A percentile compares a stretch with the other conserved stretches of the same genome.
These are phyloP conservation scores for Tyria jacobaeae DNA, from an alignment of 2,888 invertebrate genomes.

Conservation along the genomic window DNA sequence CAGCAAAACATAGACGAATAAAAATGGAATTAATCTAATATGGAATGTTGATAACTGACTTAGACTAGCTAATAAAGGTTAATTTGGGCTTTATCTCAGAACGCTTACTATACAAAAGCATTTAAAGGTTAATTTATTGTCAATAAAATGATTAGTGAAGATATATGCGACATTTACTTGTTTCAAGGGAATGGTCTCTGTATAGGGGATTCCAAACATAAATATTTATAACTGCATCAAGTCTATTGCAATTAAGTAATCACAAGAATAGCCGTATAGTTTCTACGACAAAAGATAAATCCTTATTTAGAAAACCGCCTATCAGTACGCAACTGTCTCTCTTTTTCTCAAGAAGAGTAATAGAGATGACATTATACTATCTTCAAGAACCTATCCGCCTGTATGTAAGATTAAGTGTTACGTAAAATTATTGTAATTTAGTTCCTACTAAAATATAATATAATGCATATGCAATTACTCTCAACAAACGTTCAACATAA, in stretches of 20 bases:
- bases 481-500: not conserved
- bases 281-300: not conserved
- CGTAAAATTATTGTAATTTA: conserved; percentile 1
- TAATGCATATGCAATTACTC: not conserved
- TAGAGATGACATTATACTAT: not conserved
- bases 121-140: not conserved
- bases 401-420: not conserved
- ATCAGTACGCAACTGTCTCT: not conserved
- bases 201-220: not conserved
- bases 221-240: not conserved
- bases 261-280: not conserved
- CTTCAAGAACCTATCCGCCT: not conserved
- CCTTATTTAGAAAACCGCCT: not conserved
- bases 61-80: no score
- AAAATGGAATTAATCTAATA: no score
- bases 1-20: no score
- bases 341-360: not conserved
- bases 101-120: not conserved
- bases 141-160: not conserved
- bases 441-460: not conserved
- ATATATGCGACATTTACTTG: not conserved
- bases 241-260: not conserved
- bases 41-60: not conserved
- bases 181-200: not conserved
- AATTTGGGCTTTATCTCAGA: no score